phyloP scores from a whole-genome alignment of 2,888 invertebrate genomes.

The Neoascia interrupta region DNA sequence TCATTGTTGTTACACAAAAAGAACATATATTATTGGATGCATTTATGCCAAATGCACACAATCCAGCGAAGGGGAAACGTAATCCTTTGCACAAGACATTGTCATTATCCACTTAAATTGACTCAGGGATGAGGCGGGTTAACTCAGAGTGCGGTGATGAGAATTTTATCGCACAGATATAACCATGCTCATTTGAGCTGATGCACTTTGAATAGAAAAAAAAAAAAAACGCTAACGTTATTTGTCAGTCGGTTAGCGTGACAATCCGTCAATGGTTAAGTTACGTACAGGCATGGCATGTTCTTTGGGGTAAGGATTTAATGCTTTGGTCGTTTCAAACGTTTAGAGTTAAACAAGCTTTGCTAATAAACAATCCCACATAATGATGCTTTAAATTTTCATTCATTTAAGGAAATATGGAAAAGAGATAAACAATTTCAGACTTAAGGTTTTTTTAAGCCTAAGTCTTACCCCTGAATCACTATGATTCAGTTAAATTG shows the following conservation, averaged over 20 bases:
- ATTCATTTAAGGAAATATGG: too few species aligned
- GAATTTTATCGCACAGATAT: slow-evolving; percentile 2
- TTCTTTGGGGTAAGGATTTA: too few species aligned
- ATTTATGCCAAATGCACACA: slow-evolving; percentile 32
- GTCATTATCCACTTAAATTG: slow-evolving; percentile 44
- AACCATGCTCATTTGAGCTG: slow-evolving; percentile 24
- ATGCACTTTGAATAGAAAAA: not conserved
- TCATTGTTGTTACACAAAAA: slow-evolving; percentile 45
- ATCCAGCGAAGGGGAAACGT: slow-evolving; percentile 9
- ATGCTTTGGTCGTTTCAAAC: too few species aligned
- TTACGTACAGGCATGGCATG: not conserved
- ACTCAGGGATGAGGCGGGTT: slow-evolving; percentile 9
- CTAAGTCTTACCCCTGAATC: too few species aligned
- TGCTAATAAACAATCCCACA: too few species aligned
- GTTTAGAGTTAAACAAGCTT: too few species aligned
- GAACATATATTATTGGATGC: slow-evolving; percentile 37
- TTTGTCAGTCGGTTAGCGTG: slow-evolving; percentile 38
- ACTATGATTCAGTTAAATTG: too few species aligned
- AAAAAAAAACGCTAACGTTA: not conserved
- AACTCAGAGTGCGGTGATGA: slow-evolving; percentile 15
- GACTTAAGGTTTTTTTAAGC: too few species aligned
- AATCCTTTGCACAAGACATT: slow-evolving; percentile 42
- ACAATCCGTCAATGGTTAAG: slow-evolving; percentile 10
- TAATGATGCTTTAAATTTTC: too few species aligned
- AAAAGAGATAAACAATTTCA: too few species aligned